Conservation (phyloP, 2,113 vertebrate genomes). For the Cephalopholis sonnerati region DNA sequence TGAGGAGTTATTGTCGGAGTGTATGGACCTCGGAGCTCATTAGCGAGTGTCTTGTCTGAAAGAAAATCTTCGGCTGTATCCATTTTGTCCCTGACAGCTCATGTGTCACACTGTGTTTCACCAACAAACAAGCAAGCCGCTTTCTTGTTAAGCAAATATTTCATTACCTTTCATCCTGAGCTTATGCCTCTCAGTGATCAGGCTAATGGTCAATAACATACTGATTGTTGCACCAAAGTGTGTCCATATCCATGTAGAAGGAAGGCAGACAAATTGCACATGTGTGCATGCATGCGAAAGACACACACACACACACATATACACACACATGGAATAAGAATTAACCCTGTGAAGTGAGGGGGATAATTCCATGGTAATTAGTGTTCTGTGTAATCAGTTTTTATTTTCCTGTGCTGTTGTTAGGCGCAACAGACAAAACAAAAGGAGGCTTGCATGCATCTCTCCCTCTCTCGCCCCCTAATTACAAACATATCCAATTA, state of each 20-base stretch:
- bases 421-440: constrained; percentile 80
- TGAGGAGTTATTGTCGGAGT: neutral
- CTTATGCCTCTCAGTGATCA: constrained; percentile 19
- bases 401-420: constrained; percentile 77
- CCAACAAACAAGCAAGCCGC: constrained; percentile 38
- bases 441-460: constrained; percentile 71
- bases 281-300: neutral
- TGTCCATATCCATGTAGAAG: constrained; percentile 6
- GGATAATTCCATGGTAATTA: constrained; percentile 84
- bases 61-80: constrained; percentile 1
- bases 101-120: constrained; percentile 23
- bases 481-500: constrained; percentile 88
- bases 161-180: constrained; percentile 3
- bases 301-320: neutral
- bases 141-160: constrained; percentile 45
- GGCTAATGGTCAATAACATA: constrained; percentile 38
- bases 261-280: constrained; percentile 9
- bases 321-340: constrained; percentile 53
- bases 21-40: constrained; percentile 4
- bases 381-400: constrained; percentile 84
- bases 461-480: constrained; percentile 75
- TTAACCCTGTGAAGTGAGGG: constrained; percentile 80
- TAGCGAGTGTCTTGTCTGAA: neutral
- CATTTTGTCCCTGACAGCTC: neutral
- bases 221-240: constrained; percentile 18